phyloP scores from a whole-genome alignment of 2,113 vertebrate species.

The Terrapene triunguis region DNA sequence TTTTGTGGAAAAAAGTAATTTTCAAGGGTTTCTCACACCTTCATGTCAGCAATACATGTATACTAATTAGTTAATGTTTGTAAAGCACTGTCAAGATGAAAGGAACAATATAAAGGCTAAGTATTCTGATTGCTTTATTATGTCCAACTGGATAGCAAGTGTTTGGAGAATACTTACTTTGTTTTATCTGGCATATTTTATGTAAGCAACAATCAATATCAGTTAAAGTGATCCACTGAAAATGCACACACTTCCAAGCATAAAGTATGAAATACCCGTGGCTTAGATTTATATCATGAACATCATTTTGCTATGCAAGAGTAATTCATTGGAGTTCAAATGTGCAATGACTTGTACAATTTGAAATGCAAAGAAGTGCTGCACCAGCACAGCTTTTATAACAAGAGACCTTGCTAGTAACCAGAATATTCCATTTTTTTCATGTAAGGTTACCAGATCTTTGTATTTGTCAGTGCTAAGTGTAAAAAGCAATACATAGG shows the following conservation, averaged over 20 bases:
- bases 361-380: conserved; percentile 39
- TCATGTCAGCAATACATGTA: not conserved
- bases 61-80: not conserved
- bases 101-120: not conserved
- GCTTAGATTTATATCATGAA: conserved; percentile 26
- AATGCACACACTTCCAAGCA: conserved; percentile 1
- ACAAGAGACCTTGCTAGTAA: not conserved
- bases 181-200: conserved; percentile 21
- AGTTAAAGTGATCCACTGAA: conserved; percentile 17
- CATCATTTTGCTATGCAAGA: not conserved
- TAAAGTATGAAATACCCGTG: conserved; percentile 54
- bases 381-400: not conserved
- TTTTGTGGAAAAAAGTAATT: conserved; percentile 3
- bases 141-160: not conserved
- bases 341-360: conserved; percentile 32
- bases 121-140: not conserved
- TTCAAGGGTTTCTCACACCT: not conserved
- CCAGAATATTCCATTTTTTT: conserved; percentile 1
- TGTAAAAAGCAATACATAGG: not conserved
- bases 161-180: not conserved
- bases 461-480: not conserved
- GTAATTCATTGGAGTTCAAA: conserved; percentile 29
- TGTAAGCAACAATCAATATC: conserved; percentile 28
- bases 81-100: not conserved
- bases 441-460: conserved; percentile 7